A percentile compares a stretch with the other conserved stretches of the same genome.
phyloP scores from a whole-genome alignment of 2,113 vertebrate species.

The Aythya baeri region DNA sequence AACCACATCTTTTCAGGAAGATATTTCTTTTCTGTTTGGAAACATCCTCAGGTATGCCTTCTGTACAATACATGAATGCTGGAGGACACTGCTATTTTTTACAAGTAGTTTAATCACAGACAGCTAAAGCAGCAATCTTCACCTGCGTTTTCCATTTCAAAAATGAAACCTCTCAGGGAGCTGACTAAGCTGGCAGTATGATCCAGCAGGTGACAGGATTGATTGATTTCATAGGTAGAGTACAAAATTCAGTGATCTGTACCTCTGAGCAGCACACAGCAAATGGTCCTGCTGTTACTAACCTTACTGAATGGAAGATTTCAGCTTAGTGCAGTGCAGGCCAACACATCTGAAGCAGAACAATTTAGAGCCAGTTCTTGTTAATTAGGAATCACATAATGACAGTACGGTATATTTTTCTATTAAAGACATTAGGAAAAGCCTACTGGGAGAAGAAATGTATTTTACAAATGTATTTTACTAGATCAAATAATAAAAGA shows the following conservation, averaged over 20 bases:
- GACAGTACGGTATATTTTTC: neutral
- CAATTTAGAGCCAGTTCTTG: neutral
- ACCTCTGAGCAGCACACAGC: neutral
- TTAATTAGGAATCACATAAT: neutral
- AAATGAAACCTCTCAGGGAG: neutral
- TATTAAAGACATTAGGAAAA: neutral
- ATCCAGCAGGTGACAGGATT: neutral
- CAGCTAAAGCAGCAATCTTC: neutral
- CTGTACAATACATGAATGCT: neutral
- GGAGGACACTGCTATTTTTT: neutral
- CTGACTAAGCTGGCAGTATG: neutral
- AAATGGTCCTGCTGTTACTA: neutral
- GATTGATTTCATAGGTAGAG: neutral
- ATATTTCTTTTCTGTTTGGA: neutral
- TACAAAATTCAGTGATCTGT: neutral
- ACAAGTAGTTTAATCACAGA: neutral
- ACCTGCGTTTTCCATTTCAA: neutral
- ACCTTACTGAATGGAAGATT: neutral
- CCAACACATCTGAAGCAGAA: neutral
- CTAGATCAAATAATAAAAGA: neutral
- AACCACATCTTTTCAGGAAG: neutral
- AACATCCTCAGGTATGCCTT: neutral
- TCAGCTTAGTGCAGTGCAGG: neutral
- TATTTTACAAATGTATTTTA: slow-evolving; percentile 13
- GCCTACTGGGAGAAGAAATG: neutral